Evolutionary conservation across 2,888 invertebrate genomes (phyloP).

Genomic region (Odiellus spinosus): DNA sequence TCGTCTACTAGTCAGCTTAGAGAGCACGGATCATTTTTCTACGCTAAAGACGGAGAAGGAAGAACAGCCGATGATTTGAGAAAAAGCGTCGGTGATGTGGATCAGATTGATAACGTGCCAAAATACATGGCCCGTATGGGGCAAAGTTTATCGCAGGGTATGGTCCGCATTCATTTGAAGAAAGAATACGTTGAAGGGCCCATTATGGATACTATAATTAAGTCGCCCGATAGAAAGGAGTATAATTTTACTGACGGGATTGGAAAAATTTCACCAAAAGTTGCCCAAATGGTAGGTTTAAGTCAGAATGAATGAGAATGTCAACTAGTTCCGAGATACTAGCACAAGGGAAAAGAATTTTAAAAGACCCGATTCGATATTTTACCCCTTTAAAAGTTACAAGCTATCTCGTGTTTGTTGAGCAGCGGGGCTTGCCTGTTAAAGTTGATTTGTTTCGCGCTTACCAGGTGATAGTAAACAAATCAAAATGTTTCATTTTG

Average conservation of each 20-base stretch:
- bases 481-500: no score
- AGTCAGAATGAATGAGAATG: no score
- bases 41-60: constrained; percentile 15
- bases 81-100: constrained; percentile 20
- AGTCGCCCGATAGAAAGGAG: constrained; percentile 3
- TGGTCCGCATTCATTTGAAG: constrained; percentile 13
- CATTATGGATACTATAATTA: neutral
- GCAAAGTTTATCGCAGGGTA: constrained; percentile 26
- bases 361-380: no score
- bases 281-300: constrained; percentile 15
- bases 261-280: constrained; percentile 14
- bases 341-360: no score
- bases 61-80: constrained; percentile 17
- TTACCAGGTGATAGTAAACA: no score
- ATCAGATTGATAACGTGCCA: constrained; percentile 21
- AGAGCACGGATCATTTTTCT: constrained; percentile 22
- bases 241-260: constrained; percentile 20
- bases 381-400: no score
- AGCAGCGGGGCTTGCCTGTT: no score
- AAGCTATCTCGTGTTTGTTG: no score
- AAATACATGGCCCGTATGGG: constrained; percentile 30
- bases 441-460: no score
- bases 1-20: constrained; percentile 22
- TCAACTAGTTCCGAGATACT: no score
- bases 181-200: constrained; percentile 1